These are phyloP conservation scores for Psephotus haematonotus DNA, from an alignment of 2,113 vertebrate genomes.

Conservation along the genomic window DNA sequence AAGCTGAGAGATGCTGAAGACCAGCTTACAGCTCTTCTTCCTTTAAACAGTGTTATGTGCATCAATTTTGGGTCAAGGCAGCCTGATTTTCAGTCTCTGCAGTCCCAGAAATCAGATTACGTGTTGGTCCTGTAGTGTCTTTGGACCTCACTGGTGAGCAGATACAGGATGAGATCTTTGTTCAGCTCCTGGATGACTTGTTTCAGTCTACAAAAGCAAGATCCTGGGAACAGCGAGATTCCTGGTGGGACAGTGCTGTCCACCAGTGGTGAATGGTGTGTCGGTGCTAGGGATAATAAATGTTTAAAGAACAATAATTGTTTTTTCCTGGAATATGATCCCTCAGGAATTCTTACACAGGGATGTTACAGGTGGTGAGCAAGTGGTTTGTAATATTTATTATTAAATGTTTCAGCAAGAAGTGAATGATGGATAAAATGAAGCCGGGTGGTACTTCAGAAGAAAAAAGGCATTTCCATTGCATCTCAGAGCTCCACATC, in stretches of 20 bases:
- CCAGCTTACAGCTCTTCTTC: not conserved
- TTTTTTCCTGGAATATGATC: not conserved
- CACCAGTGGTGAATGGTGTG: rapidly evolving
- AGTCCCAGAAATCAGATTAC: not conserved
- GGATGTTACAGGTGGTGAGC: not conserved
- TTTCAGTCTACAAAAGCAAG: not conserved
- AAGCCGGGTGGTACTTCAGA: not conserved
- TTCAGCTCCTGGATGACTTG: not conserved
- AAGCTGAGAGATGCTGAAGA: not conserved
- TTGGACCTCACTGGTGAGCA: not conserved
- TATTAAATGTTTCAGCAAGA: not conserved
- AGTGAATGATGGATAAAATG: not conserved
- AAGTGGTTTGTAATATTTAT: not conserved
- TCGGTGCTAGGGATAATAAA: not conserved
- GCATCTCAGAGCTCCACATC: not conserved
- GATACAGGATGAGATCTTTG: not conserved
- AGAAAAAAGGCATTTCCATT: not conserved
- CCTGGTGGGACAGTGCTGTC: not conserved
- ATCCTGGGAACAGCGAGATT: not conserved
- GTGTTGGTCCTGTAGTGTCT: not conserved
- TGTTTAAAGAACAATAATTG: not conserved
- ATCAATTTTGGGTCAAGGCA: not conserved
- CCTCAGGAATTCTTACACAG: not conserved
- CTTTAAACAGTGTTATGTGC: rapidly evolving
- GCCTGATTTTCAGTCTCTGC: not conserved